phyloP scores from a whole-genome alignment of 2,797 vertebrate species.

The Aplochiton taeniatus region DNA sequence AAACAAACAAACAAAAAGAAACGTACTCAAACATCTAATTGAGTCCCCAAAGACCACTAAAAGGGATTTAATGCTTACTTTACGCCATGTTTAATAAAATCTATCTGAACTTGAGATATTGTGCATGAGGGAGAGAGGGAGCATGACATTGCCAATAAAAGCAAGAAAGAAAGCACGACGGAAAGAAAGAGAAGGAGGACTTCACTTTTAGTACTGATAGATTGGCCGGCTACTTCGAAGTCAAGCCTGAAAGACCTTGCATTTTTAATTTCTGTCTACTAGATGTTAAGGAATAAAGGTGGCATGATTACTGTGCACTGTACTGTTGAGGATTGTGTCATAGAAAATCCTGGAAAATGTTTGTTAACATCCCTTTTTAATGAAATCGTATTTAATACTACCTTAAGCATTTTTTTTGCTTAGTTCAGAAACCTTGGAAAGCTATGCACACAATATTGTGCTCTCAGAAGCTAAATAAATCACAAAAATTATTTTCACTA shows the following conservation, averaged over 20 bases:
- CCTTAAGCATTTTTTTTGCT: too few species aligned
- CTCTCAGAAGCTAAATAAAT: too few species aligned
- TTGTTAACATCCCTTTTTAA: background rate
- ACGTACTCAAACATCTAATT: background rate
- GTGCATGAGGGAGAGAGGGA: background rate
- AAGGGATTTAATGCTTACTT: conserved; percentile 15
- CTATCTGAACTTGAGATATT: background rate
- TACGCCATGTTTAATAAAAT: conserved; percentile 9
- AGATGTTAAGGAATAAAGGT: conserved; percentile 1
- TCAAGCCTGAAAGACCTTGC: background rate
- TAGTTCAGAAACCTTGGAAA: too few species aligned
- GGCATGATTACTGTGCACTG: background rate
- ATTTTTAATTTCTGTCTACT: background rate
- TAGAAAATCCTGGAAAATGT: background rate
- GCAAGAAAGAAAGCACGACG: conserved; percentile 21
- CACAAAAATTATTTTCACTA: too few species aligned
- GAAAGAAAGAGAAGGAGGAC: conserved; percentile 6
- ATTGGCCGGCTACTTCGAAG: background rate
- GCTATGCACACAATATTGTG: too few species aligned
- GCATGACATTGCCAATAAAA: background rate
- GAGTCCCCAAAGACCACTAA: conserved; percentile 17
- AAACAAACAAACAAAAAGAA: too few species aligned
- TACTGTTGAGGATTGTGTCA: background rate
- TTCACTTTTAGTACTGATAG: background rate
- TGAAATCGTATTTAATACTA: background rate